Evolutionary conservation across 1,140 invertebrate genomes (phyloP).

Genomic region (Caerostris extrusa): DNA sequence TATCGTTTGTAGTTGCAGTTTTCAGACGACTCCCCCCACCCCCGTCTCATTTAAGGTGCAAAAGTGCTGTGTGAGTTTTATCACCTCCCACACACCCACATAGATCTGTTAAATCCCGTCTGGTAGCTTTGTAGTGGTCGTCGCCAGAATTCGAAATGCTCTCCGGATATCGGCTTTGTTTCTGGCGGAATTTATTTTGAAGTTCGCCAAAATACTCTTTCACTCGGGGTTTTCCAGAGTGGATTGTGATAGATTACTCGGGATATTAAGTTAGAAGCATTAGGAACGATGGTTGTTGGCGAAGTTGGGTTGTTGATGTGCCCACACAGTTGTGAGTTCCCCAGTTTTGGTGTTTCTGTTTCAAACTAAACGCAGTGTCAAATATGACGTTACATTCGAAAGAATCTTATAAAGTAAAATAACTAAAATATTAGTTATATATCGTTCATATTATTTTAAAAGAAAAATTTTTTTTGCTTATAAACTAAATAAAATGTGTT

Average conservation of each 20-base stretch:
- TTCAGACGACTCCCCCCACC: neutral
- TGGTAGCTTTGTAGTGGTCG: neutral
- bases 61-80: conserved; percentile 8
- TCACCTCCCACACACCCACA: neutral
- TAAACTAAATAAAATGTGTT: too few relatives aligned
- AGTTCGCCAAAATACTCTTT: neutral
- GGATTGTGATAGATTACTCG: conserved; percentile 21
- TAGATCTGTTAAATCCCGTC: conserved; percentile 17
- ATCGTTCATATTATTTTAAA: too few relatives aligned
- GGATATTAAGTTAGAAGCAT: neutral
- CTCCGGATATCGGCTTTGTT: neutral
- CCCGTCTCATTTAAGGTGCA: neutral
- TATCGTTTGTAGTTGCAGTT: neutral
- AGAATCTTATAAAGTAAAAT: too few relatives aligned
- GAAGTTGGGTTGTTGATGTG: neutral
- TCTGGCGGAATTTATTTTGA: neutral
- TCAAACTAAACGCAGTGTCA: too few relatives aligned
- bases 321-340: too few relatives aligned
- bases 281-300: neutral
- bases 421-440: too few relatives aligned
- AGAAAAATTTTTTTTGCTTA: too few relatives aligned
- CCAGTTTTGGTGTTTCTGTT: too few relatives aligned
- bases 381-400: too few relatives aligned
- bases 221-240: neutral
- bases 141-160: neutral